Evolutionary conservation across 2,888 invertebrate species (phyloP).

Genomic region (Spicauda simplicius): DNA sequence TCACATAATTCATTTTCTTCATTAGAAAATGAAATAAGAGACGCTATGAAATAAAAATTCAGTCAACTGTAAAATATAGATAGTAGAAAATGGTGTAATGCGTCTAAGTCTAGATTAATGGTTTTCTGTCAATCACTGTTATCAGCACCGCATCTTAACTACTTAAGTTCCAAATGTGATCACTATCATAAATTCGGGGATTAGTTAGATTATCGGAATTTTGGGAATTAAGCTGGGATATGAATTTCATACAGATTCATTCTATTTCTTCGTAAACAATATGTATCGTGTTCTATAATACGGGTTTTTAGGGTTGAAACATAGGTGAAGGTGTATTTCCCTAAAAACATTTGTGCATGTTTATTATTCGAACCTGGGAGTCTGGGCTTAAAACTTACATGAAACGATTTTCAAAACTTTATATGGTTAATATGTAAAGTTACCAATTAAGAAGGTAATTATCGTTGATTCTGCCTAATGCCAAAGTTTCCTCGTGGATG

Average conservation of each 20-base stretch:
- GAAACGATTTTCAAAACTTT: background rate
- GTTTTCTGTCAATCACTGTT: background rate
- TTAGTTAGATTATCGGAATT: background rate
- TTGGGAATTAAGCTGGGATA: background rate
- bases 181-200: background rate
- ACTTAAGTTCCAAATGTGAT: background rate
- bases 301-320: too few relatives aligned
- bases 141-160: background rate
- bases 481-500: background rate
- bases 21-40: too few relatives aligned
- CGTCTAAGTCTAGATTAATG: background rate
- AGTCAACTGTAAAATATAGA: background rate
- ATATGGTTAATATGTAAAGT: background rate
- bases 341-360: too few relatives aligned
- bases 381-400: too few relatives aligned
- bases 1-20: too few relatives aligned
- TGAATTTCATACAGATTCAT: background rate
- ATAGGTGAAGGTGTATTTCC: too few relatives aligned
- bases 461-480: background rate
- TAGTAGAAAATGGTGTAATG: background rate
- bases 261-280: too few relatives aligned
- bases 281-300: too few relatives aligned
- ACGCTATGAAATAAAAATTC: too few relatives aligned
- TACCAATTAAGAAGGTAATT: background rate
- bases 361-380: too few relatives aligned